These are phyloP conservation scores for Xestia ashworthii DNA, from an alignment of 2,888 invertebrate genomes.

Conservation along the genomic window DNA sequence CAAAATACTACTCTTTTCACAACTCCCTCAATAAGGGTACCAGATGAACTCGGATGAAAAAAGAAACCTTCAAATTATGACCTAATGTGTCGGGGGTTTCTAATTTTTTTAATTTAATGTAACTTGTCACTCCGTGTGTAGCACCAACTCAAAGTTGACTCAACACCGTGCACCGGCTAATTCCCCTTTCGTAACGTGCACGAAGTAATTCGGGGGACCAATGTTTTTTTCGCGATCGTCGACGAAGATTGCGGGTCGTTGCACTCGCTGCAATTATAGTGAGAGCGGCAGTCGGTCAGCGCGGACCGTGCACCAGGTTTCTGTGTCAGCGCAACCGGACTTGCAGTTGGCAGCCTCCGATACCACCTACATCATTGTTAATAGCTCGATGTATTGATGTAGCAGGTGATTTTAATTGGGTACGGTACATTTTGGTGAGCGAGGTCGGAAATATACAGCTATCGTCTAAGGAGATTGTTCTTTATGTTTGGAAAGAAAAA, in stretches of 20 bases:
- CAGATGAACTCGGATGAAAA: no score
- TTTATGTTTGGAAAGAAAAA: neutral
- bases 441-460: conserved; percentile 13
- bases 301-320: conserved; percentile 79
- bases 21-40: no score
- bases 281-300: conserved; percentile 74
- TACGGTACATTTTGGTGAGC: conserved; percentile 30
- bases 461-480: neutral
- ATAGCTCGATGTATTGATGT: conserved; percentile 42
- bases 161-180: conserved; percentile 15
- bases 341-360: conserved; percentile 57
- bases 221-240: conserved; percentile 70
- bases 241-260: conserved; percentile 75
- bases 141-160: conserved; percentile 13
- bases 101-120: no score
- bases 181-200: conserved; percentile 40
- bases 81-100: no score
- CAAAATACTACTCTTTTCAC: no score
- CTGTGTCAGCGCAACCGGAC: conserved; percentile 83
- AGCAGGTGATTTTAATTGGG: conserved; percentile 48
- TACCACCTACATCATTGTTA: conserved; percentile 52
- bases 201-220: conserved; percentile 61
- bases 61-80: no score
- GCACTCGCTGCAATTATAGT: conserved; percentile 77
- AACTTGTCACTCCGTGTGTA: neutral